Evolutionary conservation across 2,113 vertebrate genomes (phyloP).

Genomic region (Ascaphus truei): DNA sequence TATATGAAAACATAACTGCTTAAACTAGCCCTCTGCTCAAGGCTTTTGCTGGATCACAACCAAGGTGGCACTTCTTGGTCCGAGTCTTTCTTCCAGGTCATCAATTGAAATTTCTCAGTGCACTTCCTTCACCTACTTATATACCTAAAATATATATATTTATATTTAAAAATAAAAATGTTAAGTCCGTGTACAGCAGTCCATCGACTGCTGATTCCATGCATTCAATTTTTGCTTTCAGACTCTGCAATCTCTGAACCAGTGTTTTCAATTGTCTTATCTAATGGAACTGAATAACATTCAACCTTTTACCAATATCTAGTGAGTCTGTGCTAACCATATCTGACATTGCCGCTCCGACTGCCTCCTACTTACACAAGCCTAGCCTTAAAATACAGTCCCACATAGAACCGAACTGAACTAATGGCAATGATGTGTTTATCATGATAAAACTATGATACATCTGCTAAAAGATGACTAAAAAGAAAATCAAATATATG

Average conservation of each 20-base stretch:
- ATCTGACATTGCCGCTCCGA: neutral
- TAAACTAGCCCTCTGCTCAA: neutral
- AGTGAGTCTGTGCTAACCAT: neutral
- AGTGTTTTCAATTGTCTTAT: constrained; percentile 14
- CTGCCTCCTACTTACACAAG: too few relatives aligned
- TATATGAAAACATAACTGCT: too few relatives aligned
- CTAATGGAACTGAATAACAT: neutral
- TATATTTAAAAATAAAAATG: too few relatives aligned
- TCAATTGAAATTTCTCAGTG: neutral
- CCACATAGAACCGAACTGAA: too few relatives aligned
- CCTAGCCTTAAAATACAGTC: too few relatives aligned
- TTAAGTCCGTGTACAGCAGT: neutral
- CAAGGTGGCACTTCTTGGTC: too few relatives aligned
- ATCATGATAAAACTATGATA: too few relatives aligned
- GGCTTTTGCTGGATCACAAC: neutral
- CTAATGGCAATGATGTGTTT: too few relatives aligned
- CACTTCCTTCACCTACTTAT: neutral
- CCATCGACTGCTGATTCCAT: neutral
- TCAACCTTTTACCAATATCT: constrained; percentile 1
- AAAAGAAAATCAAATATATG: too few relatives aligned
- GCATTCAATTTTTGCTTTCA: constrained; percentile 1
- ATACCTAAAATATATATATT: too few relatives aligned
- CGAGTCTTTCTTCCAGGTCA: neutral
- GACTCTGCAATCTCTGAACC: neutral
- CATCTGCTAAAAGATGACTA: too few relatives aligned